These are phyloP conservation scores for Pipistrellus nathusii DNA, from an alignment of 2,797 vertebrate species.

Conservation along the genomic window DNA sequence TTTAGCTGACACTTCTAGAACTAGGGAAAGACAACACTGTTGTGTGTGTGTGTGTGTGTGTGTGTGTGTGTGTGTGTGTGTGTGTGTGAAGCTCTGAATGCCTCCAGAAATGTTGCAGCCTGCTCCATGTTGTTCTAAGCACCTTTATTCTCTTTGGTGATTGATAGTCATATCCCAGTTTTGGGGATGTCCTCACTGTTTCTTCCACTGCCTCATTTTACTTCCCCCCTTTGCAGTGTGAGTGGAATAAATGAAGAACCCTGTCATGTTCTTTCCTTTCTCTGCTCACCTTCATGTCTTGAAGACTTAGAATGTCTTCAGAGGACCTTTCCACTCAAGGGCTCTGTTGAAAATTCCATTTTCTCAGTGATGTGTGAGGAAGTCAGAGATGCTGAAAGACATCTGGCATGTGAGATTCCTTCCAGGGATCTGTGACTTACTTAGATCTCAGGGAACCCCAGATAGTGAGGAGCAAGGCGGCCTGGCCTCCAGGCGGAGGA, in stretches of 20 bases:
- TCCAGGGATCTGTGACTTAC: neutral
- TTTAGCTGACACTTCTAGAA: neutral
- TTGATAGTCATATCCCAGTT: neutral
- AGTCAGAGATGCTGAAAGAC: conserved; percentile 15
- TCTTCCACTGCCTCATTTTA: neutral
- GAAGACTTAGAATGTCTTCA: conserved; percentile 60
- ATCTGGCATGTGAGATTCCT: conserved; percentile 4
- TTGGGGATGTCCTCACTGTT: neutral
- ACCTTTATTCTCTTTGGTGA: neutral
- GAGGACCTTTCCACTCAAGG: conserved; percentile 56
- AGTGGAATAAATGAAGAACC: neutral
- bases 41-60: too few species aligned
- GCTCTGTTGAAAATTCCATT: conserved; percentile 68
- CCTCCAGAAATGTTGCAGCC: neutral
- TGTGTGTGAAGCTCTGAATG: neutral
- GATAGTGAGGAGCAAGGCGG: conserved; percentile 14
- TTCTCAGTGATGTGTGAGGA: conserved; percentile 62
- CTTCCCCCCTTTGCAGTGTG: neutral
- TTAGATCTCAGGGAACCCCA: neutral
- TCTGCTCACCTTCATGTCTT: neutral
- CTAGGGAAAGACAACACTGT: neutral
- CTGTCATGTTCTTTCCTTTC: neutral
- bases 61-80: too few species aligned
- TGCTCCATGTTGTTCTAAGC: neutral
- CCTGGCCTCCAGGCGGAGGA: neutral